A percentile compares a stretch with the other conserved stretches of the same genome.
phyloP scores from a whole-genome alignment of 2,888 invertebrate genomes.

The Apocheima hispidaria region DNA sequence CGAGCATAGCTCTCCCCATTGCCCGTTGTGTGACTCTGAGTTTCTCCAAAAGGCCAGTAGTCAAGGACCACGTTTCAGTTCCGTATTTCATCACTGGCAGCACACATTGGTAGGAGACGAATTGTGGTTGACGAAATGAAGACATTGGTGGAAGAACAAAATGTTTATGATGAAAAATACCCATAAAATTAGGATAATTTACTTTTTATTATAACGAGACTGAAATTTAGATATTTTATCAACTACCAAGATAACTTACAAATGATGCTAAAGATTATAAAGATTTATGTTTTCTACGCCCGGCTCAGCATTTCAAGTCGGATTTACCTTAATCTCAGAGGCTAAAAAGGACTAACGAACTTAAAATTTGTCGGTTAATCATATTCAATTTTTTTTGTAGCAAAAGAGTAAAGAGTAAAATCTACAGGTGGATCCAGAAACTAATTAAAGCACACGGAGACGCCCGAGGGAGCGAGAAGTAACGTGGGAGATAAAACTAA shows the following conservation, averaged over 20 bases:
- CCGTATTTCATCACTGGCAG: too few relatives aligned
- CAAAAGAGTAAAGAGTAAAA: constrained; percentile 20
- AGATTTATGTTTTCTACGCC: background rate
- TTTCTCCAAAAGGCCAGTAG: too few relatives aligned
- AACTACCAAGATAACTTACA: background rate
- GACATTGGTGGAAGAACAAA: too few relatives aligned
- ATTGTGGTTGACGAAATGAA: too few relatives aligned
- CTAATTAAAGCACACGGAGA: constrained; percentile 23
- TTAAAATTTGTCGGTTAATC: background rate
- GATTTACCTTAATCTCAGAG: background rate
- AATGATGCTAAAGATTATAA: background rate
- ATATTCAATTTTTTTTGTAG: constrained; percentile 19
- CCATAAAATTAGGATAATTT: too few relatives aligned
- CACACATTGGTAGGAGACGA: too few relatives aligned
- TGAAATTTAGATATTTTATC: too few relatives aligned
- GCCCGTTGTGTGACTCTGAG: too few relatives aligned
- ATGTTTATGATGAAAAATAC: too few relatives aligned
- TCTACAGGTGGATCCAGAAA: constrained; percentile 26
- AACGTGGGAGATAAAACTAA: constrained; percentile 18
- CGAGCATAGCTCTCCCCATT: too few relatives aligned
- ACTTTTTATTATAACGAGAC: too few relatives aligned
- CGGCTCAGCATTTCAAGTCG: background rate
- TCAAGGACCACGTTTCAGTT: too few relatives aligned
- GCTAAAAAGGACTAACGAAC: background rate
- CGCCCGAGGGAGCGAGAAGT: constrained; percentile 18